Conservation (phyloP, 2,888 invertebrate genomes). For the Gryllus longicercus region DNA sequence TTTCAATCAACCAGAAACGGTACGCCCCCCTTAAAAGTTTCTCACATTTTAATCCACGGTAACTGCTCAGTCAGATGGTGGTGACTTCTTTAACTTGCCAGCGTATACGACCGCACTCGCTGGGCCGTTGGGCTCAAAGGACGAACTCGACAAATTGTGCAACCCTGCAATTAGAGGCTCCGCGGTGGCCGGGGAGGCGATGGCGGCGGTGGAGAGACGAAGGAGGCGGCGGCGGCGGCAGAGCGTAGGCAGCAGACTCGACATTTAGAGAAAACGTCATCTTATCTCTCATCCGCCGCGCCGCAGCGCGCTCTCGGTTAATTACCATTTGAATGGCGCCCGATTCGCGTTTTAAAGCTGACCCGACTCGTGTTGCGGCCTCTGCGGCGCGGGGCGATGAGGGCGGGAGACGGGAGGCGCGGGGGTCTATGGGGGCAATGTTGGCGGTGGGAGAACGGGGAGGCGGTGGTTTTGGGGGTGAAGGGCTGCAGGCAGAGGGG, state of each 20-base stretch:
- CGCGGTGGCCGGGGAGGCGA: too few relatives aligned
- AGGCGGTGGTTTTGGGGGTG: neutral
- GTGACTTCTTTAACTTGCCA: too few relatives aligned
- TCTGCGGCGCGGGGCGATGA: neutral
- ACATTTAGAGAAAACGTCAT: constrained; percentile 9
- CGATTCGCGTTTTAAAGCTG: constrained; percentile 17
- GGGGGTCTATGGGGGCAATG: neutral
- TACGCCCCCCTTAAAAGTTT: too few relatives aligned
- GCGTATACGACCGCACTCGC: too few relatives aligned
- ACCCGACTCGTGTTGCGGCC: neutral
- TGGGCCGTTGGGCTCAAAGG: neutral
- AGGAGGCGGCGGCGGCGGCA: neutral
- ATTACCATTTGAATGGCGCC: neutral
- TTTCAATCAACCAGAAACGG: too few relatives aligned
- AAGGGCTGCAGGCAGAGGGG: neutral
- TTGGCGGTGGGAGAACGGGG: neutral
- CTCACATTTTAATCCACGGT: too few relatives aligned
- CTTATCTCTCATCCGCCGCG: neutral
- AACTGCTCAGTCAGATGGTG: too few relatives aligned
- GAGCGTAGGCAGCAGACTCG: neutral
- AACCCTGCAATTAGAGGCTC: neutral
- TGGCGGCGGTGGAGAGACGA: neutral
- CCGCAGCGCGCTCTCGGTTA: neutral
- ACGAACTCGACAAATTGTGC: neutral
- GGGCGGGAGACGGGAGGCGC: neutral